Evolutionary conservation across 2,888 invertebrate species (phyloP), one percentile per base, ranked within the genome.

Genomic region (Trissolcus japonicus): DNA sequence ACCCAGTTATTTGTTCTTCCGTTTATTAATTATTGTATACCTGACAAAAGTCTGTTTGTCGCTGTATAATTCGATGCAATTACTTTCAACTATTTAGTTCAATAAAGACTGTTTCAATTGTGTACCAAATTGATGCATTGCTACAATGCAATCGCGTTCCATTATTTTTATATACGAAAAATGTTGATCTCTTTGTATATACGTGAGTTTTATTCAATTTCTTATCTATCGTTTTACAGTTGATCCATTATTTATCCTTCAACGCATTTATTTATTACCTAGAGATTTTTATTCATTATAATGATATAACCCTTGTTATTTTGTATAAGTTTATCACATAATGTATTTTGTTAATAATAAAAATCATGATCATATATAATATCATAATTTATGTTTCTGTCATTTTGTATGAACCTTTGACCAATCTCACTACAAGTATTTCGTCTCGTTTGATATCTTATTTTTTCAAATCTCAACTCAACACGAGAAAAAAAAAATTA

Each of bases 271-370:
- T 67, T 76, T 72, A 66, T 35, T 35, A 35, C 72, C 72, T 76
- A 76, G 67, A 76, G 61, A 71, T 76, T 76, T 63, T 62, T 54
- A 68, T 68, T 67, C 35, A 11, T 67, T 60, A 67, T 43, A 67
- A 35, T 35, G 35, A 35, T 35, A 66, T 35, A 35, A 1, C 35
- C 35, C 35, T 9, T 35, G 35, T 74, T 65, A 67, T 74, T 67
- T 74, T 53, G 53, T 17, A 48, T 74, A 74, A 74, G 74, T 74
- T 74, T 57, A 74, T 35, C 35, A 9, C 9, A 74, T 67, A 74
- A 67, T 74, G 74, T 74, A 74, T 74, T 74, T 74, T 74, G 74
- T 74, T 74, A 74, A 67, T 74, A 67, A 67, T 74, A 74, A 74
- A 74, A 74, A 67, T 67, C 74, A 74, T 74, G 62, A 74, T 74